Percentiles rank a stretch among this genome's conserved stretches.
Evolutionary conservation across 2,888 invertebrate species (phyloP).

Genomic region (Baronia brevicornis): DNA sequence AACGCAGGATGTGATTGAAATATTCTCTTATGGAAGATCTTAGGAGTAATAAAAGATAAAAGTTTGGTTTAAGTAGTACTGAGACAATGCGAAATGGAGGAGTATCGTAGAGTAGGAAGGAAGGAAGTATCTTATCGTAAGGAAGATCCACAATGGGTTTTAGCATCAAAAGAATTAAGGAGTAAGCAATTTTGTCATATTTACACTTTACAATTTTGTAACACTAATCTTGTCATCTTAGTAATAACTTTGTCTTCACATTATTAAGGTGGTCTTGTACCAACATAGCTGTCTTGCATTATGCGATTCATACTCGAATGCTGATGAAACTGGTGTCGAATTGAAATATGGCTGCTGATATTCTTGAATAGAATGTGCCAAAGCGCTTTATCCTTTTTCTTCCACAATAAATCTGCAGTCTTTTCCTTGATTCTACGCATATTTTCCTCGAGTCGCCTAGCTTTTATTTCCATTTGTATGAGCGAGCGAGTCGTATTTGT

Average conservation of each 20-base stretch:
- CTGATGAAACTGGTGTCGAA: conserved; percentile 69
- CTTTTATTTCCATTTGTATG: conserved; percentile 77
- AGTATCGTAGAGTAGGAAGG: too few species aligned
- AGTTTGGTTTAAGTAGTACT: too few species aligned
- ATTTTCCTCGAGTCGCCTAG: conserved; percentile 73
- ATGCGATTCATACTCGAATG: conserved; percentile 64
- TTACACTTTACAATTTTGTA: conserved; percentile 23
- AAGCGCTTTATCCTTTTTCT: conserved; percentile 70
- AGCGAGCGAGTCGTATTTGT: conserved; percentile 74
- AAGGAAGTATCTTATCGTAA: too few species aligned
- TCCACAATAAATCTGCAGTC: conserved; percentile 74
- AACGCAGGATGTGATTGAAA: too few species aligned
- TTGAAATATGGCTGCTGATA: conserved; percentile 69
- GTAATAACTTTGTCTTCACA: conserved; percentile 44
- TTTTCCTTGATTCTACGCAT: conserved; percentile 75
- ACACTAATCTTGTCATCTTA: conserved; percentile 21
- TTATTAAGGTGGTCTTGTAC: conserved; percentile 38
- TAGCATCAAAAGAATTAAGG: too few species aligned
- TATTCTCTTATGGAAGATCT: too few species aligned
- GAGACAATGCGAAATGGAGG: too few species aligned
- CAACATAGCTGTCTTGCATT: conserved; percentile 54
- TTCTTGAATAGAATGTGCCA: conserved; percentile 74
- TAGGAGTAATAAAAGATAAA: too few species aligned
- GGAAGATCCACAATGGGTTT: too few species aligned
- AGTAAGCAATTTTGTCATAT: too few species aligned